phyloP scores from a whole-genome alignment of 2,113 vertebrate species.

The Quiscalus mexicanus region DNA sequence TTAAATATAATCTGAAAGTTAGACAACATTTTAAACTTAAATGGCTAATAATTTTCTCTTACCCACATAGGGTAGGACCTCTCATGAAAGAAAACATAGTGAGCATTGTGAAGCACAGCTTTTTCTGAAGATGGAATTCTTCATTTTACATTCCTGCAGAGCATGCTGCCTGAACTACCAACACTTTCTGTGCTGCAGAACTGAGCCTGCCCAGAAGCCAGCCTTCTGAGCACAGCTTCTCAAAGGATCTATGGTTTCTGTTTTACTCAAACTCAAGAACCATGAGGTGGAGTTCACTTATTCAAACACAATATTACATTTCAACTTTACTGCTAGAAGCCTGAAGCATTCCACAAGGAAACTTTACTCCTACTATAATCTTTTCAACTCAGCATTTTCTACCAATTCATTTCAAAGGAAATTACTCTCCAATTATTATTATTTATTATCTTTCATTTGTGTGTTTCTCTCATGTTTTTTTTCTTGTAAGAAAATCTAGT shows the following conservation, averaged over 20 bases:
- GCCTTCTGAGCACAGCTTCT: background rate
- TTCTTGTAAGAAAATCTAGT: background rate
- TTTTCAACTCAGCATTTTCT: background rate
- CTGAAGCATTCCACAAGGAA: background rate
- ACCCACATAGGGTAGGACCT: background rate
- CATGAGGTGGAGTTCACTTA: background rate
- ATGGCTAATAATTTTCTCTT: background rate
- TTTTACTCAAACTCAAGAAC: background rate
- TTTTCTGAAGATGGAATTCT: background rate
- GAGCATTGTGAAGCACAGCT: background rate
- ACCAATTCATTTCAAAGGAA: background rate
- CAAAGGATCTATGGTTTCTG: background rate
- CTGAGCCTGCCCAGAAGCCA: background rate
- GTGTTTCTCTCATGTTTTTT: background rate
- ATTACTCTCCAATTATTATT: background rate
- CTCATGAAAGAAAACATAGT: background rate
- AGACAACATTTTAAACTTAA: background rate
- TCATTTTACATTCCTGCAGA: background rate
- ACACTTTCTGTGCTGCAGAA: background rate
- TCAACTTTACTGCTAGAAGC: background rate
- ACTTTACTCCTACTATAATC: background rate
- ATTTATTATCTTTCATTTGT: background rate
- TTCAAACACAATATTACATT: background rate
- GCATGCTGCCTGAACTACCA: background rate
- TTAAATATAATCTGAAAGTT: background rate